phyloP scores from a whole-genome alignment of 2,888 invertebrate species.

The Pelosia muscerda region DNA sequence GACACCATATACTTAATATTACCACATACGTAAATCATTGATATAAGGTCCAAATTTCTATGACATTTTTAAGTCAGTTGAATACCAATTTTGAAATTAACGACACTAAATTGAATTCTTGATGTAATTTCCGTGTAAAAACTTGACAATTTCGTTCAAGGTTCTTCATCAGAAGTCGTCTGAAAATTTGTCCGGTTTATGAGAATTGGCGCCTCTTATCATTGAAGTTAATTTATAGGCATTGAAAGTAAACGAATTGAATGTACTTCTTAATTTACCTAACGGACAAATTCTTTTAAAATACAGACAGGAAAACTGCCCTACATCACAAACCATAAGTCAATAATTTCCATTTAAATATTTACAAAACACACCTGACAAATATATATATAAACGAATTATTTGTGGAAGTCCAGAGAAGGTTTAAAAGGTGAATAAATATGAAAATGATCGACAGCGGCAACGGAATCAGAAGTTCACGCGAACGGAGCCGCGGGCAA shows the following conservation, averaged over 20 bases:
- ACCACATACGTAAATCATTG: too few relatives aligned
- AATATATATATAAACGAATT: too few relatives aligned
- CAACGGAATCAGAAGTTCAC: too few relatives aligned
- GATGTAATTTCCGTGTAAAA: slow-evolving; percentile 39
- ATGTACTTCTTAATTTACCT: slow-evolving; percentile 14
- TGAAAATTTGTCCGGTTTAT: background rate
- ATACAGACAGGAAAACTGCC: slow-evolving; percentile 10
- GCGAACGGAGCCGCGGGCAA: too few relatives aligned
- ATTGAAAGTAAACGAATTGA: too few relatives aligned
- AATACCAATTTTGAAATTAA: background rate
- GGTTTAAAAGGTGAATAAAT: too few relatives aligned
- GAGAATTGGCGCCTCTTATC: background rate
- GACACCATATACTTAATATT: background rate
- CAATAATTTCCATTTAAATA: slow-evolving; percentile 21
- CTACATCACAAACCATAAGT: slow-evolving; percentile 10
- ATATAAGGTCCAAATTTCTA: background rate
- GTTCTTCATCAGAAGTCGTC: background rate
- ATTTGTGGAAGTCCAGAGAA: too few relatives aligned
- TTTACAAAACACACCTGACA: slow-evolving; percentile 31
- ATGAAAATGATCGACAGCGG: too few relatives aligned
- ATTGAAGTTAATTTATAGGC: too few relatives aligned
- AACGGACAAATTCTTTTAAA: slow-evolving; percentile 16
- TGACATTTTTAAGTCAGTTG: background rate
- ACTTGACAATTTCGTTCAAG: slow-evolving; percentile 41
- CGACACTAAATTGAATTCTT: slow-evolving; percentile 9